Percentiles rank a stretch among this genome's conserved stretches.
These are phyloP conservation scores for Scopus umbretta DNA, from an alignment of 2,113 vertebrate genomes.

Conservation along the genomic window DNA sequence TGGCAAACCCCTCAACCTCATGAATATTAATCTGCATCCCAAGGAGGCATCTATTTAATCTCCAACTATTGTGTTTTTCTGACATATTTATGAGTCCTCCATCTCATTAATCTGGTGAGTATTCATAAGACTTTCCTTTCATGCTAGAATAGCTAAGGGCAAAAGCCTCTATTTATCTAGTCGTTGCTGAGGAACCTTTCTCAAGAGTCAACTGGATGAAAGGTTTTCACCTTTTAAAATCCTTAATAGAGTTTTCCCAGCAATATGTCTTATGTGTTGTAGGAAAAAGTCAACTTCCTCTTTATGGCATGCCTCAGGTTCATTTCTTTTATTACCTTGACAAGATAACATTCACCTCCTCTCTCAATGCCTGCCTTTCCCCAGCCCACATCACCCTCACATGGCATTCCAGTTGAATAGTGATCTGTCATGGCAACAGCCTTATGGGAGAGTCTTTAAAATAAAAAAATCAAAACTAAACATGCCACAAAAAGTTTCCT, in stretches of 20 bases:
- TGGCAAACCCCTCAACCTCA: not conserved
- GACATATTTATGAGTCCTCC: conserved; percentile 62
- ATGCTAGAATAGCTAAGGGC: conserved; percentile 61
- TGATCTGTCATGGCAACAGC: conserved; percentile 15
- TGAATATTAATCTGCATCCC: not conserved
- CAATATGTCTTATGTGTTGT: conserved; percentile 9
- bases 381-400: conserved; percentile 5
- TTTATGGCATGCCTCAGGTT: not conserved
- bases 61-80: conserved; percentile 51
- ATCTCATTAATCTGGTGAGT: conserved; percentile 60
- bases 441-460: not conserved
- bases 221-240: conserved; percentile 60
- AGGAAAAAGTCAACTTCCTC: conserved; percentile 38
- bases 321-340: conserved; percentile 31
- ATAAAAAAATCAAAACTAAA: not conserved
- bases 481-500: not conserved
- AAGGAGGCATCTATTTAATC: conserved; percentile 35
- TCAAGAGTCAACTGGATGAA: conserved; percentile 40
- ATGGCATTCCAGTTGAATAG: not conserved
- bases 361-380: not conserved
- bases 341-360: conserved; percentile 16
- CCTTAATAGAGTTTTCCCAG: conserved; percentile 55
- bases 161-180: conserved; percentile 60
- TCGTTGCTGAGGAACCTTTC: conserved; percentile 32
- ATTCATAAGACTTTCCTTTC: conserved; percentile 59